Base-by-base conservation (phyloP, 1,140 invertebrate species). In the Oryctes rhinoceros region DNA sequence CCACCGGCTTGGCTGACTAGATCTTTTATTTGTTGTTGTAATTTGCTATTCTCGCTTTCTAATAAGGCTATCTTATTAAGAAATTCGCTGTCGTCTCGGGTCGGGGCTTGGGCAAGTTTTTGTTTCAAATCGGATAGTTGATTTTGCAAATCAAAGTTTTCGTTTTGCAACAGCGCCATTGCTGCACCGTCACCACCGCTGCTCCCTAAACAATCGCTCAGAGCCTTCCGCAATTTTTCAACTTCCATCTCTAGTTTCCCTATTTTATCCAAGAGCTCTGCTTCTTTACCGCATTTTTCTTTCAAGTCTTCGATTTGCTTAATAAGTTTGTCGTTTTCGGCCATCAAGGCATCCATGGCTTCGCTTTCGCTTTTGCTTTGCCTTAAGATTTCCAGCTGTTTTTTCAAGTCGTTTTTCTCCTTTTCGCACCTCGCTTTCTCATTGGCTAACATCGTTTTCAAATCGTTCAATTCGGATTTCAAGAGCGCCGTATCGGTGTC, bases 231-330 rank as follows among this genome's bases (percentile, higher is more conserved):
- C 39, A 83, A 74, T 67, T 67, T 80, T 9, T 37, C 49, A 47
- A 83, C 83, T 24, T 84, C 83, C 11, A 15, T 47, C 59, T 84
- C 82, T 18, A 82, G n/a, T 37, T 83, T 79, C 1, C 75, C 59
- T 11, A 84, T 78, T 81, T 80, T 82, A 11, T 71, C 13, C 7
- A 37, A 30, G 10, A 71, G 65, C 2, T 30, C 65, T 9, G 3
- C 20, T 11, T 71, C 65, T 9, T 71, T 37, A 71, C 65, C 65
- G 35, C 65, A 30, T 37, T 35, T 71, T 11, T 9, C 81, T 62
- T 82, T 79, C 79, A 83, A 74, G 18, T 83, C 79, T 47, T 79
- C 78, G 11, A 80, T 76, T 10, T 37, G 59, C 76, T 81, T 78
- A 18, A 80, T 79, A 18, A 81, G 80, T 47, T 81, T 81, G 4